Base-by-base conservation (phyloP, 2,888 invertebrate genomes). In the Branchipolynoe longqiensis region DNA sequence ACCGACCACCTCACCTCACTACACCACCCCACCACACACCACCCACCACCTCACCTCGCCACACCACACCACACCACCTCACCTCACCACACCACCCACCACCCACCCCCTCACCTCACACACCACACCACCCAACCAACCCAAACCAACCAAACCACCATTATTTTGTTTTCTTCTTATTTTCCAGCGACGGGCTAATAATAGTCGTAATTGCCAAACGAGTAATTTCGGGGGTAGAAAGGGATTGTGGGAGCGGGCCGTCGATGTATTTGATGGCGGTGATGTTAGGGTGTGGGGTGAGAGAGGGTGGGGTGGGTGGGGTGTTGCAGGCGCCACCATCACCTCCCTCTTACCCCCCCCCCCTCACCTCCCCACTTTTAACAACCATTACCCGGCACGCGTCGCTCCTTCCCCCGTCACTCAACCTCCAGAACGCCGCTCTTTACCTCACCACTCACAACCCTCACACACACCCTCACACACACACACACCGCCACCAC, bases 131-230 rank as follows among this genome's bases (percentile, higher is more conserved):
- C 28, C 78, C n/a, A n/a, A n/a, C n/a, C n/a, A n/a, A n/a, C n/a
- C n/a, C n/a, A n/a, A n/a, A n/a, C n/a, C n/a, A n/a, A n/a, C n/a
- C n/a, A n/a, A n/a, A n/a, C 48, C 62, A n/a, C 73, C 78, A 78
- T 78, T 78, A 78, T 78, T 78, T 78, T n/a, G n/a, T n/a, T n/a
- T n/a, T n/a, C n/a, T 78, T 78, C 78, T 78, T 78, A 78, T 78
- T 78, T 78, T 78, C 78, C 54, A 78, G 25, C 78, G 25, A n/a
- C 31, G 33, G n/a, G 78, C 78, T 78, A 78, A 78, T 78, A 78
- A 78, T 78, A 41, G 78, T 31, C 14, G 54, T 78, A 78, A 78
- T 78, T 78, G 78, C 78, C 41, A 78, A 78, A 78, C 41, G 78
- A 78, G 78, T 41, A 78, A 78, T 78, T 78, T 78, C 62, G 62